Conservation (phyloP, 2,113 vertebrate species). For the Strigops habroptila region DNA sequence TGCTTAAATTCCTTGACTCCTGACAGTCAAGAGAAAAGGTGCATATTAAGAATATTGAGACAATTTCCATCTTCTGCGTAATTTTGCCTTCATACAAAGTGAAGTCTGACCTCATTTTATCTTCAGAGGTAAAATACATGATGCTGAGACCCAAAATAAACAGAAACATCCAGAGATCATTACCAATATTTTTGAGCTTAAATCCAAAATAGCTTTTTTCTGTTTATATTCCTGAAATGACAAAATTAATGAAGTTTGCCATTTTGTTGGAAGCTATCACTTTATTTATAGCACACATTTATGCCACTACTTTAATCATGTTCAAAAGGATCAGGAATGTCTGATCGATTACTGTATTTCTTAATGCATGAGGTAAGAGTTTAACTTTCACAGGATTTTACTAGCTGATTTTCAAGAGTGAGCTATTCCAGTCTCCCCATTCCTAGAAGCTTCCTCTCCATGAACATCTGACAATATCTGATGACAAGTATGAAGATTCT, state of each 20-base stretch:
- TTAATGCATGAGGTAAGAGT: background rate
- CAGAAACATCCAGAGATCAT: background rate
- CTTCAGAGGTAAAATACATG: background rate
- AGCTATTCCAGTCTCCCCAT: background rate
- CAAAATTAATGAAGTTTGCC: background rate
- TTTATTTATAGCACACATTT: background rate
- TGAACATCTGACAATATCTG: background rate
- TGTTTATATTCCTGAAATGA: background rate
- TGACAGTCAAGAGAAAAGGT: background rate
- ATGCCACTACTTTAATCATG: background rate
- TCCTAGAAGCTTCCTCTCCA: background rate
- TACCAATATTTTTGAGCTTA: background rate
- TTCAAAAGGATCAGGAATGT: background rate
- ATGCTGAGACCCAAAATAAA: background rate
- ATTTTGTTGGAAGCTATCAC: background rate
- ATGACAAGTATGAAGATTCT: background rate
- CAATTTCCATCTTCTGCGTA: background rate
- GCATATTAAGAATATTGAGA: background rate
- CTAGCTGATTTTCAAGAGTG: background rate
- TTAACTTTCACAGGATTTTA: background rate
- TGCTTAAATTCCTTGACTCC: slow-evolving; percentile 5
- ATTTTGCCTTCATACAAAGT: background rate
- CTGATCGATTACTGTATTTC: background rate
- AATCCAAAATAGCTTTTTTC: background rate
- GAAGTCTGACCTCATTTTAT: background rate